Conservation (phyloP, 2,113 vertebrate species). For the Centropus unirufus region DNA sequence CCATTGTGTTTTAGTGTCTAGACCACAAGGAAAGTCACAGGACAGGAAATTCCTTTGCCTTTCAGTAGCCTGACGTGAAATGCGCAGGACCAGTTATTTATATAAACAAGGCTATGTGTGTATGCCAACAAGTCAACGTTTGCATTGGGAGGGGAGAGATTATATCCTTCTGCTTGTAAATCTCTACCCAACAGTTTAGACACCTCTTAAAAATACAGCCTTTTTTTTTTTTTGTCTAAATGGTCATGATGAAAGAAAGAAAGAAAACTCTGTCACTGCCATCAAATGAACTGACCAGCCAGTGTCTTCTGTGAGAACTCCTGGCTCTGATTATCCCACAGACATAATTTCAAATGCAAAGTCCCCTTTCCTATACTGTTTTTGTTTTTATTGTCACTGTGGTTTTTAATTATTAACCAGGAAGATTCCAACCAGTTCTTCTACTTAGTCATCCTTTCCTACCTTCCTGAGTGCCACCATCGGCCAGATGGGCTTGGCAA, state of each 20-base stretch:
- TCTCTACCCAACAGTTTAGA: neutral
- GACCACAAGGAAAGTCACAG: slow-evolving; percentile 52
- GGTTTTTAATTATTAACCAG: slow-evolving; percentile 16
- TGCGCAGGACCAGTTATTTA: neutral
- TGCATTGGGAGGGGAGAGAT: neutral
- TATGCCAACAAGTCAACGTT: neutral
- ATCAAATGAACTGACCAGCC: neutral
- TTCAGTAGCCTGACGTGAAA: slow-evolving; percentile 11
- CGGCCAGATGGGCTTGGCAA: neutral
- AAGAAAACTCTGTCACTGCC: neutral
- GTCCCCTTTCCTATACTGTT: neutral
- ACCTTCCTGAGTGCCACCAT: neutral
- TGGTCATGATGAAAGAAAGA: neutral
- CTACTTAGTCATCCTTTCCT: neutral
- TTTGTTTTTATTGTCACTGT: neutral
- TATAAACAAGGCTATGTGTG: neutral
- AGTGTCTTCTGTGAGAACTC: neutral
- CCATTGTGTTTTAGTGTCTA: slow-evolving; percentile 54
- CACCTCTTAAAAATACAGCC: neutral
- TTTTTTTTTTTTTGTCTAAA: neutral
- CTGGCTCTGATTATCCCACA: neutral
- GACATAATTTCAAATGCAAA: neutral
- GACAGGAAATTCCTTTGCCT: slow-evolving; percentile 56
- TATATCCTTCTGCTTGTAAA: neutral
- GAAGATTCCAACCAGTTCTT: slow-evolving; percentile 23